Evolutionary conservation across 2,797 vertebrate species (phyloP).

Genomic region (Schizopygopsis malacanthus): DNA sequence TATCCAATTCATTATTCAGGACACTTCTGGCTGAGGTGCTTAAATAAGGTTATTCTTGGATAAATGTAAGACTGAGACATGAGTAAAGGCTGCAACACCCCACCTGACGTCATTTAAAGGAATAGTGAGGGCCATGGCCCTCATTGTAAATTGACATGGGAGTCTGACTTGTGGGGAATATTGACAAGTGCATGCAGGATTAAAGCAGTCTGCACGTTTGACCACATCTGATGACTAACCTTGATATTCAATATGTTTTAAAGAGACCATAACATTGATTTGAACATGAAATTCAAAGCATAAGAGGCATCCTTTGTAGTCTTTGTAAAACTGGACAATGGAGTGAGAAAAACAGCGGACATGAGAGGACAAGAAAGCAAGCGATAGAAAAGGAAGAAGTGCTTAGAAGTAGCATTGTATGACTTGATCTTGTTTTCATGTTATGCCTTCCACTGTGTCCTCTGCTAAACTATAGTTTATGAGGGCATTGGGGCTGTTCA

Average conservation of each 20-base stretch:
- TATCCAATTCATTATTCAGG: conserved; percentile 53
- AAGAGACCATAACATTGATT: conserved; percentile 42
- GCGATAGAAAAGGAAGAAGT: background rate
- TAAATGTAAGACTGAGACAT: conserved; percentile 47
- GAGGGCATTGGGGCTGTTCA: conserved; percentile 39
- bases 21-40: conserved; percentile 51
- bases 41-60: conserved; percentile 58
- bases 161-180: conserved; percentile 28
- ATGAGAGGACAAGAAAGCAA: background rate
- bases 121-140: conserved; percentile 35
- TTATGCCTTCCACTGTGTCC: conserved; percentile 9
- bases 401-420: conserved; percentile 29
- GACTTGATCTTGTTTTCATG: conserved; percentile 35
- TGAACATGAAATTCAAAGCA: conserved; percentile 15
- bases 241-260: conserved; percentile 28
- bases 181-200: conserved; percentile 51
- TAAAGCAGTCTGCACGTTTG: conserved; percentile 4
- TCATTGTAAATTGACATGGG: conserved; percentile 35
- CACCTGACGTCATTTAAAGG: conserved; percentile 42
- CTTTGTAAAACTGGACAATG: conserved; percentile 36
- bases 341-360: background rate
- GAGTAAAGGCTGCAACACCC: conserved; percentile 46
- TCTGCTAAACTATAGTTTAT: conserved; percentile 39
- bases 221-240: conserved; percentile 43
- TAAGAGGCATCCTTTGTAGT: conserved; percentile 26